Conservation (phyloP, 2,113 vertebrate species). For the Ahaetulla prasina region DNA sequence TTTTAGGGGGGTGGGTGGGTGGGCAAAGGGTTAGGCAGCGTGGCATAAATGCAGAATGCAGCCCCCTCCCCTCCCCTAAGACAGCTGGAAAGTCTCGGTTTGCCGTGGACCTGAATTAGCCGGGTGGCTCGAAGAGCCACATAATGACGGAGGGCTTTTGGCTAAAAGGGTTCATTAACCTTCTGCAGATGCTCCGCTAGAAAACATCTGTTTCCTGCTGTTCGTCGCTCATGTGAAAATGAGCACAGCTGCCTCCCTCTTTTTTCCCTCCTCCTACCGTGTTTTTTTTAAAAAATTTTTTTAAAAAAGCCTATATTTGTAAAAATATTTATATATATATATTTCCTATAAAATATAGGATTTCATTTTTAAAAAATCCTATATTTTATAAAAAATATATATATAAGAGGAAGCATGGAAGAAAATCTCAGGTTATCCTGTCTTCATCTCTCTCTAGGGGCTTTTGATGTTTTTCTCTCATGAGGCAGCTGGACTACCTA, state of each 20-base stretch:
- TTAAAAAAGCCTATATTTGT: no score
- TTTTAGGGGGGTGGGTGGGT: neutral
- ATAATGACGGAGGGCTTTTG: neutral
- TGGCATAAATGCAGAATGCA: neutral
- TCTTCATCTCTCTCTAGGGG: neutral
- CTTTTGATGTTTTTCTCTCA: no score
- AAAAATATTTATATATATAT: no score
- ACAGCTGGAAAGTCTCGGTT: neutral
- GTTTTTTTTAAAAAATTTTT: neutral
- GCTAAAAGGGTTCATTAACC: neutral
- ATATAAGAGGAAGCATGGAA: neutral
- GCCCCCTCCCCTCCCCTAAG: neutral
- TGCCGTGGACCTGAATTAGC: neutral
- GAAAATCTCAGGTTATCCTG: neutral
- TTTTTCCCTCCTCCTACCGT: rapidly evolving
- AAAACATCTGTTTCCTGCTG: neutral
- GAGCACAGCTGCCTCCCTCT: neutral
- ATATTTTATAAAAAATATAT: neutral
- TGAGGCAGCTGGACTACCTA: no score
- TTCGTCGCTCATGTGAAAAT: neutral
- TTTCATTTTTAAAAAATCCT: no score
- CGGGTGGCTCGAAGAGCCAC: neutral
- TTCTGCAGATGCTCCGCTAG: neutral
- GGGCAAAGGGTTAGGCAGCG: neutral
- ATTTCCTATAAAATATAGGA: neutral